Percentiles rank a stretch among this genome's conserved stretches.
Evolutionary conservation across 2,888 invertebrate genomes (phyloP).

Genomic region (Megamerina dolium): DNA sequence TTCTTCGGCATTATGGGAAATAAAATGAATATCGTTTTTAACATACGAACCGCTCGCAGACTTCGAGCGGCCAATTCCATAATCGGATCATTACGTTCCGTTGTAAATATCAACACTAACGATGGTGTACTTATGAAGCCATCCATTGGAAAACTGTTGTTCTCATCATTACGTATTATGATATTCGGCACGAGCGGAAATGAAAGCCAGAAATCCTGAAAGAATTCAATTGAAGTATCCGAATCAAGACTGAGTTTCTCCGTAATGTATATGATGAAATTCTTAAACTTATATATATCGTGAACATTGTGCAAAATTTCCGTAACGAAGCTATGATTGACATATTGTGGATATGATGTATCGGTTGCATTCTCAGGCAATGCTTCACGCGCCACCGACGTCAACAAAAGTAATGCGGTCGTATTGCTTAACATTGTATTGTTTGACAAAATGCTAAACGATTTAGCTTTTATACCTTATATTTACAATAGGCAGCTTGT

Average conservation of each 20-base stretch:
- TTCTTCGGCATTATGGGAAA: conserved; percentile 22
- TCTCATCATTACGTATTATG: conserved; percentile 18
- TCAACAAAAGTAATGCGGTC: conserved; percentile 10
- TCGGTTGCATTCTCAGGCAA: not conserved
- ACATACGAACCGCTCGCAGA: conserved; percentile 24
- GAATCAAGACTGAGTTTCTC: conserved; percentile 24
- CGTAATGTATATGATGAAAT: conserved; percentile 35
- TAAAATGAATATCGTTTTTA: conserved; percentile 34
- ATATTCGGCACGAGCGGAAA: conserved; percentile 28
- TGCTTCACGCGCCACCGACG: not conserved
- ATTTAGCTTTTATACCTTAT: too few relatives aligned
- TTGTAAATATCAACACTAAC: conserved; percentile 32
- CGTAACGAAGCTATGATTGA: conserved; percentile 25
- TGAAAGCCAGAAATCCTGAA: conserved; percentile 22
- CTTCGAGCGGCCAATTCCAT: conserved; percentile 33
- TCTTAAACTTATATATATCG: conserved; percentile 27
- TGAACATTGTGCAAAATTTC: conserved; percentile 25
- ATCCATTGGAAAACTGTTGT: conserved; percentile 17
- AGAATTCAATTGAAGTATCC: conserved; percentile 20
- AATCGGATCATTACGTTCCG: conserved; percentile 28
- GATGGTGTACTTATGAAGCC: conserved; percentile 31
- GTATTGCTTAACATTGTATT: conserved; percentile 20
- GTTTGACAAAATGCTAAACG: conserved; percentile 23
- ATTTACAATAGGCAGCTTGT: too few relatives aligned
- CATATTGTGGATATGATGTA: conserved; percentile 9